Evolutionary conservation across 2,113 vertebrate genomes (phyloP).

Genomic region (Alexandromys fortis): DNA sequence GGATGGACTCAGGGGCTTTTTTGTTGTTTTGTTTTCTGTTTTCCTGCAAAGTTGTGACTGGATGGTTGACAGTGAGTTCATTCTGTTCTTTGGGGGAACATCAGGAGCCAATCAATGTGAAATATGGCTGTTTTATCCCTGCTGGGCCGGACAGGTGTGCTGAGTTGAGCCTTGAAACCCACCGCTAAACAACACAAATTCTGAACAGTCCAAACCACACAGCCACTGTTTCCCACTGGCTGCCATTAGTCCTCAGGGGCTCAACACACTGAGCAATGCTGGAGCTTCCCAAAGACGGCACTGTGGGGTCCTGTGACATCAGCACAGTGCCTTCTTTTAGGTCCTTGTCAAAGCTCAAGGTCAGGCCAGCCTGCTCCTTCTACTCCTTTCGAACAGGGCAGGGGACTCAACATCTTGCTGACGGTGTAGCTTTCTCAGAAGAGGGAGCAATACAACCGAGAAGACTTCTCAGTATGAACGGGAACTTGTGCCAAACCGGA

Average conservation of each 20-base stretch:
- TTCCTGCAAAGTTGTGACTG: neutral
- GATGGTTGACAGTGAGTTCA: accelerated
- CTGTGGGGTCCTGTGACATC: neutral
- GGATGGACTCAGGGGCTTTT: neutral
- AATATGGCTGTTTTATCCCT: neutral
- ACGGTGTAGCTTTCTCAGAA: neutral
- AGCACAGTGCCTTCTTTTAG: neutral
- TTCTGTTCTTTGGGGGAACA: neutral
- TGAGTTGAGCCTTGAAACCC: neutral
- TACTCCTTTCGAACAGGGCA: neutral
- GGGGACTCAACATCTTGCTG: neutral
- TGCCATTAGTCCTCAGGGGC: neutral
- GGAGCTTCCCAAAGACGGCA: neutral
- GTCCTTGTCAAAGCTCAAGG: neutral
- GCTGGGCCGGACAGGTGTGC: neutral
- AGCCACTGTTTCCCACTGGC: neutral
- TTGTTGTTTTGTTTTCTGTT: neutral
- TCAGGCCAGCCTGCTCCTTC: neutral
- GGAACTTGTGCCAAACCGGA: neutral
- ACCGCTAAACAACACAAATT: neutral
- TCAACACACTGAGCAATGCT: neutral
- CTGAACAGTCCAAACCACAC: neutral
- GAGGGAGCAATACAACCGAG: neutral
- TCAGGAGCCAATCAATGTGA: neutral
- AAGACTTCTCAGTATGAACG: too few relatives aligned